Evolutionary conservation across 2,888 invertebrate species (phyloP).

Genomic region (Ectropis crepuscularia): DNA sequence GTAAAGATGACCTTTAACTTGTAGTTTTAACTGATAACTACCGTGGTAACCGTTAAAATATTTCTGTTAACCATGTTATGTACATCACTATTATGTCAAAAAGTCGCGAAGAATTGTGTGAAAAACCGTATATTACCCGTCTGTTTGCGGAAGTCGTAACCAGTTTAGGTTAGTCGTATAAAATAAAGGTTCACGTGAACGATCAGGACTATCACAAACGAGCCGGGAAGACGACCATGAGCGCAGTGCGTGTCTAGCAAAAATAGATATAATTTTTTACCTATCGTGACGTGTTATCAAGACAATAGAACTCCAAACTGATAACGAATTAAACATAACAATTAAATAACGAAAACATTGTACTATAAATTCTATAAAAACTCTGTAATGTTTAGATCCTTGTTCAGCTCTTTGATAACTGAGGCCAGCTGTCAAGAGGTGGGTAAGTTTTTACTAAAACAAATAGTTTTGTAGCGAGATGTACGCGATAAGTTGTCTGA

Average conservation of each 20-base stretch:
- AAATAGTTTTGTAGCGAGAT: slow-evolving; percentile 31
- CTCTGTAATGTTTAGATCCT: slow-evolving; percentile 87
- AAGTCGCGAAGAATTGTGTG: neutral
- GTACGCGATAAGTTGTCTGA: neutral
- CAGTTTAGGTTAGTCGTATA: slow-evolving; percentile 19
- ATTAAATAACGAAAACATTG: slow-evolving; percentile 56
- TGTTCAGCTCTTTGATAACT: slow-evolving; percentile 85
- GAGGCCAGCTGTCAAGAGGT: slow-evolving; percentile 91
- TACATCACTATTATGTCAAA: slow-evolving; percentile 14
- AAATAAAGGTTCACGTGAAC: slow-evolving; percentile 46
- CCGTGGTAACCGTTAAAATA: too few species aligned
- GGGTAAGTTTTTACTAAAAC: slow-evolving; percentile 85
- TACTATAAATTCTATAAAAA: slow-evolving; percentile 64
- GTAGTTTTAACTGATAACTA: too few species aligned
- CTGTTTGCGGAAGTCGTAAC: slow-evolving; percentile 6
- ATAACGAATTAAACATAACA: slow-evolving; percentile 62
- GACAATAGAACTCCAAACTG: slow-evolving; percentile 66
- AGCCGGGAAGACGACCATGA: slow-evolving; percentile 75
- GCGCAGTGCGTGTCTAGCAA: slow-evolving; percentile 72
- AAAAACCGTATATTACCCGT: slow-evolving; percentile 12
- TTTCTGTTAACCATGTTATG: neutral
- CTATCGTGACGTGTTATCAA: slow-evolving; percentile 76
- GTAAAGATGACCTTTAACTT: too few species aligned
- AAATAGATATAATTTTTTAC: slow-evolving; percentile 81
- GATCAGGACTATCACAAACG: slow-evolving; percentile 47